These are phyloP conservation scores for Glaucidium brasilianum DNA, from an alignment of 2,113 vertebrate species.

Conservation along the genomic window DNA sequence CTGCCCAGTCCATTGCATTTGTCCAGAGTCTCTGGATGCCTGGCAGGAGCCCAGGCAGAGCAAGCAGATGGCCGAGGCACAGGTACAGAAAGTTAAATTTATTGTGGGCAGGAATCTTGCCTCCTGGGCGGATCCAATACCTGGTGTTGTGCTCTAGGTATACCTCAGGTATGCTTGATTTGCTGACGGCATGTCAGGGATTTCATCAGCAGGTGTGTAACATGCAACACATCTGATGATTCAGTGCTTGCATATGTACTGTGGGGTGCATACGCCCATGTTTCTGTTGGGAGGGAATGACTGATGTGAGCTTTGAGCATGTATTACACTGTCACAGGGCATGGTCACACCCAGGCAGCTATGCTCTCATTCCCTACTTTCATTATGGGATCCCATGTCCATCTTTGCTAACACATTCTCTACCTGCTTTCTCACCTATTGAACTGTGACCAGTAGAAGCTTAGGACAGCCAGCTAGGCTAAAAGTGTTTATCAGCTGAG, in stretches of 20 bases:
- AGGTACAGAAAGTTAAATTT: background rate
- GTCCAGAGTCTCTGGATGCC: background rate
- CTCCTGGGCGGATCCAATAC: background rate
- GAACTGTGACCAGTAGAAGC: rapidly evolving
- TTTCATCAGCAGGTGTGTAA: rapidly evolving
- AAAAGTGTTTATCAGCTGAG: background rate
- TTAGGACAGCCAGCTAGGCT: background rate
- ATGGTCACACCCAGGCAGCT: background rate
- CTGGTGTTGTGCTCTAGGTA: background rate
- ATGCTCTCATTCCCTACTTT: background rate
- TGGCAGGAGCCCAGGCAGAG: background rate
- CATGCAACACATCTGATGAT: background rate
- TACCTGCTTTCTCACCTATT: background rate
- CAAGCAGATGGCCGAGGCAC: background rate
- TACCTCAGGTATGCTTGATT: background rate
- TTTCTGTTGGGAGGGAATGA: background rate
- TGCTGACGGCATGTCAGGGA: background rate
- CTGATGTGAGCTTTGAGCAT: background rate
- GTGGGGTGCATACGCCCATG: rapidly evolving
- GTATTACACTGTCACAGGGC: background rate
- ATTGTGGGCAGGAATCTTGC: background rate
- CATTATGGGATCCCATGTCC: background rate
- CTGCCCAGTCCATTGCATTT: background rate
- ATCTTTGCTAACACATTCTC: background rate
- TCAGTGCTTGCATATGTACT: background rate